Evolutionary conservation across 2,113 vertebrate species (phyloP).

Genomic region (Tricholaema leucomelas): DNA sequence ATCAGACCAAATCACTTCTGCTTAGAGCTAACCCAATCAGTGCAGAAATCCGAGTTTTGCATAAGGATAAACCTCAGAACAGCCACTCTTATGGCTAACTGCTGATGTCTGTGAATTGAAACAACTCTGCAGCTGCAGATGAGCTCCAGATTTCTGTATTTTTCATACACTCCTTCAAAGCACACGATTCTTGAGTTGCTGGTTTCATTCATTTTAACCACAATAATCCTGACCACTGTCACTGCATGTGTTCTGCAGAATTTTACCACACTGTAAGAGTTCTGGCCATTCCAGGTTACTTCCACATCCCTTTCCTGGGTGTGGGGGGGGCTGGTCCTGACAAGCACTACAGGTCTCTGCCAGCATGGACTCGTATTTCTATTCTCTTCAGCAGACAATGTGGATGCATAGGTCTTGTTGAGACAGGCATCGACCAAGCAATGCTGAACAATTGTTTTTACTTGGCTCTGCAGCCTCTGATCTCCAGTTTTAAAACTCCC

Average conservation of each 20-base stretch:
- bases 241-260: neutral
- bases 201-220: neutral
- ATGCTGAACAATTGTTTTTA: neutral
- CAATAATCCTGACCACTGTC: neutral
- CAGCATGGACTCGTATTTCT: neutral
- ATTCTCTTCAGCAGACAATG: neutral
- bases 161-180: neutral
- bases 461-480: conserved; percentile 8
- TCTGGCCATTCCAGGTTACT: neutral
- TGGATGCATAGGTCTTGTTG: neutral
- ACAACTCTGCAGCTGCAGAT: neutral
- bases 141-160: neutral
- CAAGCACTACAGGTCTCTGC: neutral
- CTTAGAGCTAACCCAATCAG: neutral
- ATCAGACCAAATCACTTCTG: neutral
- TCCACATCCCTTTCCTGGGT: neutral
- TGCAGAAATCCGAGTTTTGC: neutral
- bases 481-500: neutral
- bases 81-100: neutral
- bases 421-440: neutral
- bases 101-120: neutral
- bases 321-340: neutral
- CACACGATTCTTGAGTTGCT: rapidly evolving
- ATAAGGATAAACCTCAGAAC: neutral
- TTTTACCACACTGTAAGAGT: neutral